These are phyloP conservation scores for Syngnathus floridae DNA, from an alignment of 2,113 vertebrate species.

Conservation along the genomic window DNA sequence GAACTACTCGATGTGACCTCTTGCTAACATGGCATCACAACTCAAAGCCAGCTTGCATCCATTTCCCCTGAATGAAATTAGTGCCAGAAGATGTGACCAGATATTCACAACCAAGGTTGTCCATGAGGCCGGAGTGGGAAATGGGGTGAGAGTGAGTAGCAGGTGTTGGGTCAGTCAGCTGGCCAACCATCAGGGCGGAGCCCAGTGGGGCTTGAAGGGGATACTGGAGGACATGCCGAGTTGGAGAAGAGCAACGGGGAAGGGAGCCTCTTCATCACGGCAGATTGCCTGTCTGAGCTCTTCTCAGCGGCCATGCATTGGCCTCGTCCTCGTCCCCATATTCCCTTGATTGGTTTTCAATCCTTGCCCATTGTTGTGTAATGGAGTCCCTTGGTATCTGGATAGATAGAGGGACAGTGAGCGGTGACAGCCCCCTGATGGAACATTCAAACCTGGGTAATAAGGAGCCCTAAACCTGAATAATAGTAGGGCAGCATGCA, in stretches of 20 bases:
- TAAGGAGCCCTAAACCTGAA: neutral
- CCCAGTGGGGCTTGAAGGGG: slow-evolving; percentile 66
- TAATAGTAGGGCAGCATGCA: slow-evolving; percentile 35
- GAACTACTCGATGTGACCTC: slow-evolving; percentile 4
- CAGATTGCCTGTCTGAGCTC: slow-evolving; percentile 68
- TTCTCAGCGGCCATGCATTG: slow-evolving; percentile 45
- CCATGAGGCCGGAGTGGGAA: slow-evolving; percentile 4
- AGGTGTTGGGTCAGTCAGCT: slow-evolving; percentile 37
- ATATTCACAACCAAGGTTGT: slow-evolving; percentile 3
- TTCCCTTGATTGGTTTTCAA: slow-evolving; percentile 62
- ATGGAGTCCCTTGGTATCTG: slow-evolving; percentile 61
- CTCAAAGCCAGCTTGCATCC: neutral
- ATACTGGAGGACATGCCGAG: slow-evolving; percentile 51
- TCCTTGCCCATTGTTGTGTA: slow-evolving; percentile 63
- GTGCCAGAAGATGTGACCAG: slow-evolving; percentile 21
- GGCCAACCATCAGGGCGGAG: slow-evolving; percentile 21
- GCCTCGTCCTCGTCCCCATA: slow-evolving; percentile 42
- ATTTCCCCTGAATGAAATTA: slow-evolving; percentile 18
- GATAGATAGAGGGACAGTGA: slow-evolving; percentile 54
- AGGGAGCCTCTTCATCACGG: slow-evolving; percentile 66
- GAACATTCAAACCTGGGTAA: slow-evolving; percentile 36
- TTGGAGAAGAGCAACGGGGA: slow-evolving; percentile 30
- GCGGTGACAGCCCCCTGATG: slow-evolving; percentile 41
- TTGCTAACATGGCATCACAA: neutral
- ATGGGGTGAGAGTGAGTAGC: slow-evolving; percentile 6